Evolutionary conservation across 2,797 vertebrate genomes (phyloP).

Genomic region (Rhinogobio ventralis): DNA sequence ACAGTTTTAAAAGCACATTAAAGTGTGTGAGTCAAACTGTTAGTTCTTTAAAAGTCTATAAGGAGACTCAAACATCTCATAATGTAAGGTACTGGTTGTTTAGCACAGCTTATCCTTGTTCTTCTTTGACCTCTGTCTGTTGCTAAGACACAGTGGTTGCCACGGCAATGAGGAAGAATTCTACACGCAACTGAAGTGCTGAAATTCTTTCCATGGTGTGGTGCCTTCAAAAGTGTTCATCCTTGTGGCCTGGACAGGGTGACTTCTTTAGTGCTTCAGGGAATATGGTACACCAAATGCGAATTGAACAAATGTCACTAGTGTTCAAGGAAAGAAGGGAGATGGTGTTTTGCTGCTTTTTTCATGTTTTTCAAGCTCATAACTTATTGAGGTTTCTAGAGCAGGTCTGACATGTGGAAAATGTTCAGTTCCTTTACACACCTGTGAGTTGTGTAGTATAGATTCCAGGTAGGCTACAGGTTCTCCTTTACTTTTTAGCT

Average conservation of each 20-base stretch:
- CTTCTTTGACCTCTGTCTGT: slow-evolving; percentile 47
- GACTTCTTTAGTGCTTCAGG: neutral
- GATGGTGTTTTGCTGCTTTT: neutral
- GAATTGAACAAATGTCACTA: neutral
- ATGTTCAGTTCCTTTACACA: neutral
- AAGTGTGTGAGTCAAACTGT: neutral
- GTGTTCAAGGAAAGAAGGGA: neutral
- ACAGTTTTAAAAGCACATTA: neutral
- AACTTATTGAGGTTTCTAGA: neutral
- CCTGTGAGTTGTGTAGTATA: neutral
- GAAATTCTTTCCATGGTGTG: neutral
- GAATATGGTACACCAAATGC: neutral
- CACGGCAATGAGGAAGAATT: slow-evolving; percentile 44
- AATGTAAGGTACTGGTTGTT: slow-evolving; percentile 25
- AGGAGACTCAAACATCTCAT: neutral
- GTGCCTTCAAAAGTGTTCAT: neutral
- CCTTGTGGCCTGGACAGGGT: neutral
- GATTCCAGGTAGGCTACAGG: neutral
- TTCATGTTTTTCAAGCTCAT: neutral
- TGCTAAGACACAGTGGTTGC: slow-evolving; percentile 52
- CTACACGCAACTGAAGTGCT: slow-evolving; percentile 25
- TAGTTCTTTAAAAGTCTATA: neutral
- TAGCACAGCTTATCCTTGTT: slow-evolving; percentile 44
- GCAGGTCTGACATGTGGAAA: neutral
- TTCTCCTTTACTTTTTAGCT: neutral